Conservation (phyloP, 1,140 invertebrate species). For the Berghia stephanieae region DNA sequence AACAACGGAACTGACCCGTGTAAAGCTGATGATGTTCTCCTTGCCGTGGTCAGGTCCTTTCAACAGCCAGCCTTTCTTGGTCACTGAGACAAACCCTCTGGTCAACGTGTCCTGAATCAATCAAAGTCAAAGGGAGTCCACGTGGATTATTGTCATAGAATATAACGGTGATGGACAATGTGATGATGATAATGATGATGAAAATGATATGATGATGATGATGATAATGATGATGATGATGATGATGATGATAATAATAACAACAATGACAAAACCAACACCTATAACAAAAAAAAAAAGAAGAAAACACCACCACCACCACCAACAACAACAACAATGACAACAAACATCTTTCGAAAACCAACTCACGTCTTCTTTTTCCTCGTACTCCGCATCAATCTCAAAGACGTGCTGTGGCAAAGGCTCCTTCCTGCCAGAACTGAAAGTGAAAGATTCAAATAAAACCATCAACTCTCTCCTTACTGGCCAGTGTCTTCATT, state of each 20-base stretch:
- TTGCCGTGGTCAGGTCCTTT: slow-evolving; percentile 86
- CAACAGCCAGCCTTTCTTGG: slow-evolving; percentile 88
- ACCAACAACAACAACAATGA: background rate
- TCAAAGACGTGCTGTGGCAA: slow-evolving; percentile 81
- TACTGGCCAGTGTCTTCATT: no score
- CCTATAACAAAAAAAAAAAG: background rate
- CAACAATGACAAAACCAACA: no score
- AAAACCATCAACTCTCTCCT: no score
- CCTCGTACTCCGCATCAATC: slow-evolving; percentile 83
- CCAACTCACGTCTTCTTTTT: slow-evolving; percentile 79
- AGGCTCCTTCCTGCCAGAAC: slow-evolving; percentile 62
- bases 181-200: slow-evolving; percentile 1
- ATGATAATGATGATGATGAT: background rate
- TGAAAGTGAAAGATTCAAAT: slow-evolving; percentile 31
- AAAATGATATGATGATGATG: background rate
- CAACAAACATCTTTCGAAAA: background rate
- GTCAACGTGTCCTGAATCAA: slow-evolving; percentile 48
- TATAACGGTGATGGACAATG: background rate
- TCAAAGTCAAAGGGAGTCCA: background rate
- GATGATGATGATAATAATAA: no score
- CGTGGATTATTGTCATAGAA: background rate
- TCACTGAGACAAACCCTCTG: slow-evolving; percentile 71
- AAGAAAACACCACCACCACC: no score
- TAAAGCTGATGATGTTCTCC: slow-evolving; percentile 68
- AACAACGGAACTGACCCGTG: slow-evolving; percentile 52